These are phyloP conservation scores for Bombus affinis DNA, from an alignment of 1,140 invertebrate species.

Conservation along the genomic window DNA sequence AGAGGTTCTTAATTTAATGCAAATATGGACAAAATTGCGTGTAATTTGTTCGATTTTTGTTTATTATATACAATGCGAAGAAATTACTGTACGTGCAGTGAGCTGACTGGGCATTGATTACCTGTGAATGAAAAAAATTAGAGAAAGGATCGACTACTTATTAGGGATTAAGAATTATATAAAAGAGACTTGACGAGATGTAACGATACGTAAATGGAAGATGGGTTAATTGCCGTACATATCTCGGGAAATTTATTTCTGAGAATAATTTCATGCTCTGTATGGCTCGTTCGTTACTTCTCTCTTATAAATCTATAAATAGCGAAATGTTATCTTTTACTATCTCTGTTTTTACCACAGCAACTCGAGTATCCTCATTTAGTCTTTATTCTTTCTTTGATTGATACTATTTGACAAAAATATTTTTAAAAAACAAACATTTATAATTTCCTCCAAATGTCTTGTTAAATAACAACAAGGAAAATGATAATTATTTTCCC, in stretches of 20 bases:
- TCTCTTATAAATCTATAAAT: not conserved
- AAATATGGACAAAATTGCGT: not conserved
- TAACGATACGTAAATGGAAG: constrained; percentile 25
- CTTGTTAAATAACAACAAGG: not conserved
- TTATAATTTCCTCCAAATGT: not conserved
- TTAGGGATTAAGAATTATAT: constrained; percentile 30
- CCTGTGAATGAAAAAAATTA: constrained; percentile 15
- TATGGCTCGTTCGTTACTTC: not conserved
- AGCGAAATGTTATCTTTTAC: not conserved
- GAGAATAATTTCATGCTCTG: not conserved
- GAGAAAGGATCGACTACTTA: constrained; percentile 8
- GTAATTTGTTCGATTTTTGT: constrained; percentile 8
- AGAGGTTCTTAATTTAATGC: not conserved
- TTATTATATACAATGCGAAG: not conserved
- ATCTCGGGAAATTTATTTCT: not conserved
- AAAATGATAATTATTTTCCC: not conserved
- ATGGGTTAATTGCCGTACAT: not conserved
- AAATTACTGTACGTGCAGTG: not conserved
- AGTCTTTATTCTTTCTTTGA: not conserved
- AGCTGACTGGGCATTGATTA: constrained; percentile 6
- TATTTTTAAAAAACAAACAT: not conserved
- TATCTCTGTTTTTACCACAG: not conserved
- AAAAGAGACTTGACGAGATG: constrained; percentile 45
- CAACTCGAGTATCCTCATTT: not conserved
- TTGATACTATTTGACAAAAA: not conserved